Conservation (phyloP, 2,888 invertebrate species). For the Lasius platythorax region DNA sequence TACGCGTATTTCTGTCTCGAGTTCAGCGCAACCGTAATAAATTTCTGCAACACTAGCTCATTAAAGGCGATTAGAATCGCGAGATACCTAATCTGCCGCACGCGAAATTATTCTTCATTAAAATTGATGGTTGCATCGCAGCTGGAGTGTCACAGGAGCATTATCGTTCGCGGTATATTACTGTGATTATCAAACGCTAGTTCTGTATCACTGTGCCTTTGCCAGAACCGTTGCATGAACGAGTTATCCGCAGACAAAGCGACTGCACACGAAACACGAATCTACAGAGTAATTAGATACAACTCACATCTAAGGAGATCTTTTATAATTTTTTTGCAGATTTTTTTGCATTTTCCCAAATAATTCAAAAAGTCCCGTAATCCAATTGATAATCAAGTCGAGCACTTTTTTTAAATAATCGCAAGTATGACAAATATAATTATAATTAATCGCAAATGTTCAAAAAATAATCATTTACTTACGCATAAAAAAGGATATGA, state of each 20-base stretch:
- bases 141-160: conserved; percentile 14
- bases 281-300: conserved; percentile 19
- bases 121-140: conserved; percentile 21
- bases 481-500: background rate
- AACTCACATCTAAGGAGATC: background rate
- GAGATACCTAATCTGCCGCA: conserved; percentile 38
- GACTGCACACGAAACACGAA: background rate
- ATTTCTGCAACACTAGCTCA: conserved; percentile 27
- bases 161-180: conserved; percentile 29
- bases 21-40: conserved; percentile 12
- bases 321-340: background rate
- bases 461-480: background rate
- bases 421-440: background rate
- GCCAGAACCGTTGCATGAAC: background rate
- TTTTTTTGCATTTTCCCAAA: background rate
- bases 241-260: background rate
- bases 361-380: background rate
- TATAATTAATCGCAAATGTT: background rate
- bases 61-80: conserved; percentile 45
- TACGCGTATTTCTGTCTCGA: background rate
- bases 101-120: conserved; percentile 45
- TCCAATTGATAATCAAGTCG: background rate
- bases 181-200: conserved; percentile 31
- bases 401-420: background rate
- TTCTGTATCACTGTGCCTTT: background rate